A percentile compares a stretch with the other conserved stretches of the same genome.
Evolutionary conservation across 2,113 vertebrate genomes (phyloP).

Genomic region (Mohoua ochrocephala): DNA sequence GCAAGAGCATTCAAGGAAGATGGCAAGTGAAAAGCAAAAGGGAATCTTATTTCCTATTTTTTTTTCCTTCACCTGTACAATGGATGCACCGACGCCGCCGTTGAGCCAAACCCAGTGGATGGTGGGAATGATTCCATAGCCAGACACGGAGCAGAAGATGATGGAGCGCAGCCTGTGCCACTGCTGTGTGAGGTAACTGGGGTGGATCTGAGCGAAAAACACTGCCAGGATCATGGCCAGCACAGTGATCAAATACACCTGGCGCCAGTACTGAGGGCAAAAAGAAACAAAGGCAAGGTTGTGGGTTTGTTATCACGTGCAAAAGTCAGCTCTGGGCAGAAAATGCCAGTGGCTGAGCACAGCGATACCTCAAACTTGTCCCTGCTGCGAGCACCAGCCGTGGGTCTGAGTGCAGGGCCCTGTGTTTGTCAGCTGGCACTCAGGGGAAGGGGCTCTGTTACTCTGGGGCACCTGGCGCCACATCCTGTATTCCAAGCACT

Average conservation of each 20-base stretch:
- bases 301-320: fast-evolving
- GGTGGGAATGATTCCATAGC: conserved; percentile 88
- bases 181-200: conserved; percentile 88
- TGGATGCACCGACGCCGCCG: conserved; percentile 82
- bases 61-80: conserved; percentile 83
- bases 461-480: fast-evolving
- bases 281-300: neutral
- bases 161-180: conserved; percentile 87
- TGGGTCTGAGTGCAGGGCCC: neutral
- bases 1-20: neutral
- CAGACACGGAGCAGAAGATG: conserved; percentile 88
- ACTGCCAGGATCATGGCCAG: conserved; percentile 90
- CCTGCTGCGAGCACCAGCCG: fast-evolving
- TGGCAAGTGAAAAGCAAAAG: neutral
- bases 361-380: fast-evolving
- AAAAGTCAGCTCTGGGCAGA: neutral
- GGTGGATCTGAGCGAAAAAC: conserved; percentile 95
- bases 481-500: neutral
- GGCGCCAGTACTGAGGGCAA: conserved; percentile 87
- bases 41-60: neutral
- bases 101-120: conserved; percentile 92
- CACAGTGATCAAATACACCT: conserved; percentile 91
- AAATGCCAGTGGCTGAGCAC: neutral
- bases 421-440: neutral
- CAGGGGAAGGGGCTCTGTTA: neutral